Evolutionary conservation across 2,888 invertebrate genomes (phyloP).

Genomic region (Lasioglossum lativentre): DNA sequence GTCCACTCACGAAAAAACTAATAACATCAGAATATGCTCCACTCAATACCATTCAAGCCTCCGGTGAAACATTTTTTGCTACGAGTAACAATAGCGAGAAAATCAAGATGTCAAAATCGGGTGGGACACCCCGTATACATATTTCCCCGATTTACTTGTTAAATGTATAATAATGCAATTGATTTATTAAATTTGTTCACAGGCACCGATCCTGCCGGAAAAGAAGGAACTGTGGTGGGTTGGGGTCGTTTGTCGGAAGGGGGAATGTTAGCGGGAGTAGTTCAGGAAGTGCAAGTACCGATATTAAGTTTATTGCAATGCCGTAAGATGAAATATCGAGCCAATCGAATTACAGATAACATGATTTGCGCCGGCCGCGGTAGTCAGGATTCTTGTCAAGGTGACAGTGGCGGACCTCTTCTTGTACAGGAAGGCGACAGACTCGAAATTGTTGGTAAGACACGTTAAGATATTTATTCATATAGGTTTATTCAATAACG

Average conservation of each 20-base stretch:
- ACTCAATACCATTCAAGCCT: no score
- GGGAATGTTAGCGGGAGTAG: constrained; percentile 91
- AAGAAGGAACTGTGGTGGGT: constrained; percentile 92
- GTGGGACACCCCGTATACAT: no score
- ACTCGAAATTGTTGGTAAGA: constrained; percentile 91
- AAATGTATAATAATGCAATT: not conserved
- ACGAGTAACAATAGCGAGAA: no score
- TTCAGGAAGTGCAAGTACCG: constrained; percentile 94
- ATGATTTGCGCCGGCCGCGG: constrained; percentile 95
- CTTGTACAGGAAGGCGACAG: constrained; percentile 91
- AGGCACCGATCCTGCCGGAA: constrained; percentile 89
- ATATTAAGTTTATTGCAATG: constrained; percentile 92
- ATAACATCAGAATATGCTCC: no score
- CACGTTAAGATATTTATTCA: no score
- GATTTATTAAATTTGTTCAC: not conserved
- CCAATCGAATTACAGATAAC: constrained; percentile 92
- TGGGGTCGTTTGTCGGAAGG: constrained; percentile 95
- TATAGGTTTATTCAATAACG: no score
- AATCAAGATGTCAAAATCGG: no score
- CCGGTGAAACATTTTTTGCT: no score
- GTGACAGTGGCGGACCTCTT: constrained; percentile 94
- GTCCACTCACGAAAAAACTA: no score
- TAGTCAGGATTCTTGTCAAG: constrained; percentile 94
- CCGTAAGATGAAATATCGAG: constrained; percentile 93
- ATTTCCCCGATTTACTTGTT: not conserved